Conservation (phyloP, 64 coral and sea anemone genomes). For the Stichodactyla mertensii region DNA sequence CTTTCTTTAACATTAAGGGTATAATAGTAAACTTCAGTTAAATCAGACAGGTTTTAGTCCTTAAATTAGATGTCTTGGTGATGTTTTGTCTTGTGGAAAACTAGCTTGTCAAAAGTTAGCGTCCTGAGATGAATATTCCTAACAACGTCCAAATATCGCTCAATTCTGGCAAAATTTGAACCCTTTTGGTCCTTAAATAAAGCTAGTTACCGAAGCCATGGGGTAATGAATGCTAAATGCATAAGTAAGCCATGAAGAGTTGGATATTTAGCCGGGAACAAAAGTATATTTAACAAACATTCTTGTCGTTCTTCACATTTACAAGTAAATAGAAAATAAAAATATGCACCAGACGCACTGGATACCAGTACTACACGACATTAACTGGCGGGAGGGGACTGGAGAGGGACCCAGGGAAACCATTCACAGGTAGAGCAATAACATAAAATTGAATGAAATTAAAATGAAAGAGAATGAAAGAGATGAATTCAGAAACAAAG, state of each 20-base stretch:
- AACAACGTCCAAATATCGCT: background rate
- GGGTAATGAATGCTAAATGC: background rate
- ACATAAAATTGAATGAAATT: too few relatives aligned
- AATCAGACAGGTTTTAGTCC: background rate
- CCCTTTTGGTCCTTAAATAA: background rate
- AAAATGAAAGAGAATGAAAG: too few relatives aligned
- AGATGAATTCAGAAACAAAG: too few relatives aligned
- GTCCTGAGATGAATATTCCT: background rate
- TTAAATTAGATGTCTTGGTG: background rate
- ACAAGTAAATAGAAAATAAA: background rate
- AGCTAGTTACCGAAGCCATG: background rate
- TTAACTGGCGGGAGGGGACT: too few relatives aligned
- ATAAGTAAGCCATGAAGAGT: background rate
- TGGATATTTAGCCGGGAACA: background rate
- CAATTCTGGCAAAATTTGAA: background rate
- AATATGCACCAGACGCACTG: too few relatives aligned
- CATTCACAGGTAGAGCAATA: too few relatives aligned
- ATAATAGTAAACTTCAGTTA: background rate
- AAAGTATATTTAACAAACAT: background rate
- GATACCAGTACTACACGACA: too few relatives aligned
- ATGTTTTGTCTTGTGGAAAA: background rate
- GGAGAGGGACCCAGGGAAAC: too few relatives aligned
- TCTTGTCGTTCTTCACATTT: constrained; percentile 8
- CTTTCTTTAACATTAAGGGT: background rate
- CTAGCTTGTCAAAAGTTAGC: background rate